phyloP scores from a whole-genome alignment of 2,888 invertebrate genomes.

The Cryptocheilus praepositus region DNA sequence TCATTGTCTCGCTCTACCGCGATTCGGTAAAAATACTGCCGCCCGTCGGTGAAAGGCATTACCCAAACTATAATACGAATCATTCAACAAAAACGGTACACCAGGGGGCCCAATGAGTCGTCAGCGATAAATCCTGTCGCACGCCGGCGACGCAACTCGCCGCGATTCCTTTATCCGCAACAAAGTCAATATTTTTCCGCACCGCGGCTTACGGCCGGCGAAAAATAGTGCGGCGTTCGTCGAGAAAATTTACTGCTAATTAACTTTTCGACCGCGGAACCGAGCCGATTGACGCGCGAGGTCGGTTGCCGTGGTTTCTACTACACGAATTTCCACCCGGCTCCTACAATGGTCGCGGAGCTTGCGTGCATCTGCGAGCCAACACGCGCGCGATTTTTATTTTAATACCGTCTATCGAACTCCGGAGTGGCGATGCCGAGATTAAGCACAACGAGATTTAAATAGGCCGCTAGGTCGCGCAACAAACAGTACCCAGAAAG shows the following conservation, averaged over 20 bases:
- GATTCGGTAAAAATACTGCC: too few species aligned
- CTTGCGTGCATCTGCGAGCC: not conserved
- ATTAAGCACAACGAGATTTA: slow-evolving; percentile 38
- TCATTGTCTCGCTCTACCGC: too few species aligned
- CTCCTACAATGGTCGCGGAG: too few species aligned
- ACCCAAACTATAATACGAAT: too few species aligned
- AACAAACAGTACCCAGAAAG: slow-evolving; percentile 3
- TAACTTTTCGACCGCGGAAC: slow-evolving; percentile 4
- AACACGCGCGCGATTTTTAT: not conserved
- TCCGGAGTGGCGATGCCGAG: slow-evolving; percentile 5
- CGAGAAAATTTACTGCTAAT: not conserved
- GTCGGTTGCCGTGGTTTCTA: too few species aligned
- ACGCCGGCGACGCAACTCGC: not conserved
- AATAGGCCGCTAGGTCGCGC: slow-evolving; percentile 27
- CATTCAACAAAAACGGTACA: too few species aligned
- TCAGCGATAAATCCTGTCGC: not conserved
- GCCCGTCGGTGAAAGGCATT: too few species aligned
- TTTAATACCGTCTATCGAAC: slow-evolving; percentile 27
- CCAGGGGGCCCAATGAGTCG: too few species aligned
- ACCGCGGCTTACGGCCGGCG: not conserved
- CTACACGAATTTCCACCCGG: too few species aligned
- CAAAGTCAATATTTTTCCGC: too few species aligned
- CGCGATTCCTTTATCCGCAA: not conserved
- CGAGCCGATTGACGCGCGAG: too few species aligned
- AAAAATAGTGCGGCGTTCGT: not conserved